phyloP scores from a whole-genome alignment of 1,140 invertebrate species.

The Drosophila nigrodunni region DNA sequence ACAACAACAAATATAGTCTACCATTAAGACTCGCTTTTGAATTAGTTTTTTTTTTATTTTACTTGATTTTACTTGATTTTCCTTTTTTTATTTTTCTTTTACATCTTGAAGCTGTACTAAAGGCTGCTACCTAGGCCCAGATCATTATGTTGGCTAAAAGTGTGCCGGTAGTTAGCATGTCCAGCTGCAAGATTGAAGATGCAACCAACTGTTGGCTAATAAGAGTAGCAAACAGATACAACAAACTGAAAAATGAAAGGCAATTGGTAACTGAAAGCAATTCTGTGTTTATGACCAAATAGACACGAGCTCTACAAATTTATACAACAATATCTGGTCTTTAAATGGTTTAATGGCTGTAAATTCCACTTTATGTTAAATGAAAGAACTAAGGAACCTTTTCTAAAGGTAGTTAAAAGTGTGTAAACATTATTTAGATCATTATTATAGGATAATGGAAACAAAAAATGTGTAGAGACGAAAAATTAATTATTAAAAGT shows the following conservation, averaged over 20 bases:
- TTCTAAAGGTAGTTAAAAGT: no score
- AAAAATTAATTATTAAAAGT: no score
- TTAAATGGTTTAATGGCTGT: not conserved
- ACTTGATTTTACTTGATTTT: constrained; percentile 3
- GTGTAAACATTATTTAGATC: no score
- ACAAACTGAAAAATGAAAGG: not conserved
- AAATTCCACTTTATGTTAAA: no score
- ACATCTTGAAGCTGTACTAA: not conserved
- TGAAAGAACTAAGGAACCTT: no score
- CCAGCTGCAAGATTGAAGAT: constrained; percentile 27
- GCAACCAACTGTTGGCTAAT: constrained; percentile 12
- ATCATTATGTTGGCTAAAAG: constrained; percentile 46
- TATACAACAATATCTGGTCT: not conserved
- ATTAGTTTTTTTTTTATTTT: constrained; percentile 52
- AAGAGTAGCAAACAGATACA: not conserved
- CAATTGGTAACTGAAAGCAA: constrained; percentile 1
- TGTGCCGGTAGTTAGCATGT: constrained; percentile 72
- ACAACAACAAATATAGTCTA: not conserved
- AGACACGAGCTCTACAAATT: not conserved
- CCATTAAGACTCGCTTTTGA: constrained; percentile 53
- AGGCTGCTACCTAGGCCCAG: not conserved
- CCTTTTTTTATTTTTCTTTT: constrained; percentile 8
- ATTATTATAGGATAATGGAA: no score
- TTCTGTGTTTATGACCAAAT: not conserved
- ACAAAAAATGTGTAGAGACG: no score